phyloP scores from a whole-genome alignment of 53 echinoderm and acorn worm genomes.

The Luidia sarsii region DNA sequence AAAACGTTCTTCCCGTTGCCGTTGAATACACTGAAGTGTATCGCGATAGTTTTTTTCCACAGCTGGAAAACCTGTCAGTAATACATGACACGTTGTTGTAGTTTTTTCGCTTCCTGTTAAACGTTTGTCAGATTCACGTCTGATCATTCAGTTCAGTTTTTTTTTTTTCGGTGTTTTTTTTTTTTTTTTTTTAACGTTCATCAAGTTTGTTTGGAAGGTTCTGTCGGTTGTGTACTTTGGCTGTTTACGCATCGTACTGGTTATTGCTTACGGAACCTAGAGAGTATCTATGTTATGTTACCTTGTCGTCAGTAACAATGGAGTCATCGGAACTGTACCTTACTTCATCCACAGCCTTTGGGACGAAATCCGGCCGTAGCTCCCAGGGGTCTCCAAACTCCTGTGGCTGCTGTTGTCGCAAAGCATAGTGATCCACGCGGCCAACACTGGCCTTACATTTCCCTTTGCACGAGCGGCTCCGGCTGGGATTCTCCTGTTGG shows the following conservation, averaged over 20 bases:
- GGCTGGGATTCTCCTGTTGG: slow-evolving; percentile 45
- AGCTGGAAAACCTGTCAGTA: slow-evolving; percentile 47
- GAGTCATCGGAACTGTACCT: slow-evolving; percentile 59
- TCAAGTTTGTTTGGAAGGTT: slow-evolving; percentile 51
- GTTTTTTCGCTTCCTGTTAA: slow-evolving; percentile 27
- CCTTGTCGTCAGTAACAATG: slow-evolving; percentile 56
- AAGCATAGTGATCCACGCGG: slow-evolving; percentile 53
- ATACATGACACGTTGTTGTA: slow-evolving; percentile 13
- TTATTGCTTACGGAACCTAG: slow-evolving; percentile 63
- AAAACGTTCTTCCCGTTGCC: slow-evolving; percentile 41
- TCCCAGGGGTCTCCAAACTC: slow-evolving; percentile 57
- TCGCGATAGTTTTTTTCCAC: slow-evolving; percentile 28
- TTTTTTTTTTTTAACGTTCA: slow-evolving; percentile 20
- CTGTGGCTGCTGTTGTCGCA: slow-evolving; percentile 45
- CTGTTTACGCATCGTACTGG: slow-evolving; percentile 59
- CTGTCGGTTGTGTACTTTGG: slow-evolving; percentile 55
- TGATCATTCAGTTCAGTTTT: slow-evolving; percentile 51
- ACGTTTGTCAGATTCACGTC: slow-evolving; percentile 27
- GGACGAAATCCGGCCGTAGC: slow-evolving; percentile 54
- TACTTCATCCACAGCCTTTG: slow-evolving; percentile 51
- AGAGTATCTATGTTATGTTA: slow-evolving; percentile 57
- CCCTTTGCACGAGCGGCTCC: slow-evolving; percentile 51
- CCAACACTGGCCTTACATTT: slow-evolving; percentile 55
- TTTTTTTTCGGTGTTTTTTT: background rate
- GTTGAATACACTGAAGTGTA: slow-evolving; percentile 54